Conservation (phyloP, 2,113 vertebrate species). For the Spermophilus dauricus region DNA sequence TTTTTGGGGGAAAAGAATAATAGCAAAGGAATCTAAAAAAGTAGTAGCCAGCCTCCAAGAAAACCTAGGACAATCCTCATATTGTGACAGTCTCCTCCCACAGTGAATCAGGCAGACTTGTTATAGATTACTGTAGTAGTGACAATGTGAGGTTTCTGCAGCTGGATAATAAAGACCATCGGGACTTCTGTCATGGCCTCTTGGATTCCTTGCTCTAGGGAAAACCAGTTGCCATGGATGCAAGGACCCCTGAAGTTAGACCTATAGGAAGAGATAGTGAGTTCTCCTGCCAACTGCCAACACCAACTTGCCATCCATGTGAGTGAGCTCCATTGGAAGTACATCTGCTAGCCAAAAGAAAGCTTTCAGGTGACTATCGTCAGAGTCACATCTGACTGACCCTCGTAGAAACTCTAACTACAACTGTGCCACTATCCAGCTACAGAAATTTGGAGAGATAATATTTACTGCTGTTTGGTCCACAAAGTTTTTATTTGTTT, state of each 20-base stretch:
- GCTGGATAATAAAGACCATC: not conserved
- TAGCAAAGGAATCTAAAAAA: not conserved
- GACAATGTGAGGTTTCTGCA: not conserved
- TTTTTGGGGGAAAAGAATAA: not conserved
- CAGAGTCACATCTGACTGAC: not conserved
- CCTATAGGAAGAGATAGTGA: not conserved
- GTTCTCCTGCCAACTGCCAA: not conserved
- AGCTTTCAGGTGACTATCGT: not conserved
- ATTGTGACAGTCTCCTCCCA: not conserved
- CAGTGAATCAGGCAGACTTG: not conserved
- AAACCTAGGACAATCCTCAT: not conserved
- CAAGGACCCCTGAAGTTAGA: not conserved
- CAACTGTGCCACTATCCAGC: not conserved
- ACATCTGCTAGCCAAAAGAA: not conserved
- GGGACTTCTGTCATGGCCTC: not conserved
- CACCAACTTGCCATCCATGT: not conserved
- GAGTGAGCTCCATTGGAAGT: not conserved
- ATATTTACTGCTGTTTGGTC: not conserved
- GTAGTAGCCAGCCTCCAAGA: not conserved
- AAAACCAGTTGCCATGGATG: not conserved
- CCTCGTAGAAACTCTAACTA: not conserved
- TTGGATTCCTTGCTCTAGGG: not conserved
- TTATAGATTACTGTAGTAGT: not conserved
- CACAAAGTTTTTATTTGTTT: slow-evolving; percentile 11
- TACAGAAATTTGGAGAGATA: not conserved